phyloP scores from a whole-genome alignment of 92 coral and sea anemone species.

The Pocillopora grandis region DNA sequence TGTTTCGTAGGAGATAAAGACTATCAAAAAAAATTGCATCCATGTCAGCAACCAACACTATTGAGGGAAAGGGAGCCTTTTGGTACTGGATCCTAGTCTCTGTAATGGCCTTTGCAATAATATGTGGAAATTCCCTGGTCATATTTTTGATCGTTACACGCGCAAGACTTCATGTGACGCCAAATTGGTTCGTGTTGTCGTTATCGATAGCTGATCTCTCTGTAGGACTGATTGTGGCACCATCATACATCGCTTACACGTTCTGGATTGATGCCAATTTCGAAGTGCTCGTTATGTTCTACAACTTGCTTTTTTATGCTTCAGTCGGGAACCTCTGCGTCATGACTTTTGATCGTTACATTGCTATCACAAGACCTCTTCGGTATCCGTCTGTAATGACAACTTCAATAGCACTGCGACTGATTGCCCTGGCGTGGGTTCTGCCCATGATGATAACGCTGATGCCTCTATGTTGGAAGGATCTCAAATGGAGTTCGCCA shows the following conservation, averaged over 20 bases:
- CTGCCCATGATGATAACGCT: conserved; percentile 37
- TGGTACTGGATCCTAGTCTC: conserved; percentile 9
- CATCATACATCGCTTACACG: conserved; percentile 27
- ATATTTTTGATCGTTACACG: conserved; percentile 19
- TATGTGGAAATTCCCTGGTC: conserved; percentile 26
- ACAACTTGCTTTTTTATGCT: conserved; percentile 52
- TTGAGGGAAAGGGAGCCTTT: not conserved
- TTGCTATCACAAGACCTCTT: conserved; percentile 59
- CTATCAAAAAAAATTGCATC: not conserved
- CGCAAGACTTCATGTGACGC: conserved; percentile 18
- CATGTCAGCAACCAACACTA: not conserved
- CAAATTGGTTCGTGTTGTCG: conserved; percentile 35
- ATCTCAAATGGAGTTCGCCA: not conserved
- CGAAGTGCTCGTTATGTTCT: conserved; percentile 35
- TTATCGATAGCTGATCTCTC: conserved; percentile 35
- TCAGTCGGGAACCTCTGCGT: conserved; percentile 59
- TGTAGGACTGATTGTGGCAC: conserved; percentile 33
- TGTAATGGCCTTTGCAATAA: conserved; percentile 1
- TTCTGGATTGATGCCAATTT: conserved; percentile 23
- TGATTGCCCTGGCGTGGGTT: conserved; percentile 42
- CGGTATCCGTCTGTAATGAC: conserved; percentile 36
- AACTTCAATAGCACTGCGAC: not conserved
- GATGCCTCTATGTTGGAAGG: conserved; percentile 51
- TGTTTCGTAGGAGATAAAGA: not conserved
- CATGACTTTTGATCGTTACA: conserved; percentile 57